These are phyloP conservation scores for Panurus biarmicus DNA, from an alignment of 2,113 vertebrate genomes.

Conservation along the genomic window DNA sequence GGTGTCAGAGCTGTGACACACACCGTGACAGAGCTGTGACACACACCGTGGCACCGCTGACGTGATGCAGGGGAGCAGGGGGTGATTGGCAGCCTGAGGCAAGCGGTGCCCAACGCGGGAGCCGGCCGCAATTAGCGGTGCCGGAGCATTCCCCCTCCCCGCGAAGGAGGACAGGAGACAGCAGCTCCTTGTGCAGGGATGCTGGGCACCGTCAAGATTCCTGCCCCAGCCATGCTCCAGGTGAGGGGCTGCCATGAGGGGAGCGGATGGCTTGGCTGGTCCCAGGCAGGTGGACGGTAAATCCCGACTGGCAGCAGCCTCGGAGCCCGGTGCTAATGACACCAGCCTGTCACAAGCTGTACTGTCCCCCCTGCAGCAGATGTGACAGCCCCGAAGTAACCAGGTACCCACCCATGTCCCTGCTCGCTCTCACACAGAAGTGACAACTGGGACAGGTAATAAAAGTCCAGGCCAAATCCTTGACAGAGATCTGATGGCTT, in stretches of 20 bases:
- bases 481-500: background rate
- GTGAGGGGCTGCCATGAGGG: background rate
- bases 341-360: background rate
- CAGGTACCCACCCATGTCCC: background rate
- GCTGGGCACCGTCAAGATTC: background rate
- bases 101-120: background rate
- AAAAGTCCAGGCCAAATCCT: constrained; percentile 3
- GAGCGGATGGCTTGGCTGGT: background rate
- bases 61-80: background rate
- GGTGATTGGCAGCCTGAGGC: background rate
- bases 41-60: background rate
- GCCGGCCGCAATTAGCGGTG: background rate
- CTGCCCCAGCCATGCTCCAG: background rate
- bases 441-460: constrained; percentile 24
- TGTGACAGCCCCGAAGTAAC: constrained; percentile 23
- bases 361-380: constrained; percentile 11
- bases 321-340: background rate
- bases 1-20: background rate
- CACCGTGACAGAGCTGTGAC: background rate
- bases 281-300: background rate
- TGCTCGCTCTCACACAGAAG: background rate
- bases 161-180: too few species aligned
- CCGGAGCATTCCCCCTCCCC: accelerated
- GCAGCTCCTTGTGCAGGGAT: background rate
- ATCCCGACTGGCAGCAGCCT: background rate